Evolutionary conservation across 2,888 invertebrate genomes (phyloP), one percentile per base, ranked within the genome.

Genomic region (Gortyna flavago): DNA sequence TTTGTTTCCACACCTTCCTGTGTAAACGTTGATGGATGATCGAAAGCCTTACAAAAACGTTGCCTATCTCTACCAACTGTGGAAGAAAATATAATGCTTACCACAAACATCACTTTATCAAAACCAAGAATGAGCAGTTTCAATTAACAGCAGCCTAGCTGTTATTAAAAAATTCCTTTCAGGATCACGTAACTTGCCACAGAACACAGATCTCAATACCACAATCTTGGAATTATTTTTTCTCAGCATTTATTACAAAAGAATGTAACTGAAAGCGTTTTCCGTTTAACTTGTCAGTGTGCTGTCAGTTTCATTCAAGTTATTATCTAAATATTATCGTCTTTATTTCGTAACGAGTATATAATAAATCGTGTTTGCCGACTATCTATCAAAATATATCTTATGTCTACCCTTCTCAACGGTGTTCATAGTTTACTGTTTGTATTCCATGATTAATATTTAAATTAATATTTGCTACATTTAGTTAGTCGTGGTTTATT

Each of bases 401-500:
- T 81, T 57, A 77, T 71, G 85, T 80, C 81, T 86, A 86, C 84
- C 84, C 87, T 79, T 81, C 77, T 88, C 81, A 81, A 68, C 76
- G 41, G 57, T 48, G 65, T 72, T 77, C 70, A 72, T 75, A 79
- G 85, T 77, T 85, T 65, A 64, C 68, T 83, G 83, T 86, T 87
- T 85, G 80, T 85, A 78, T 85, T 87, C 70, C 68, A 44, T 85
- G 87, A 86, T 87, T 87, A 87, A 86, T 86, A 87, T 87, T 83
- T 77, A 77, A 85, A 86, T 87, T 87, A 87, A 86, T 86, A 87
- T 87, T 83, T 77, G 78, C 80, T 75, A 83, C 75, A 78, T 85
- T 83, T 78, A 83, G 77, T 83, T 80, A 79, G 81, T 85, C 87
- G 81, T 81, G 76, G 65, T 66, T 84, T 78, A 81, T 85, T 79